Conservation (phyloP, 2,113 vertebrate genomes). For the Nibea coibor region DNA sequence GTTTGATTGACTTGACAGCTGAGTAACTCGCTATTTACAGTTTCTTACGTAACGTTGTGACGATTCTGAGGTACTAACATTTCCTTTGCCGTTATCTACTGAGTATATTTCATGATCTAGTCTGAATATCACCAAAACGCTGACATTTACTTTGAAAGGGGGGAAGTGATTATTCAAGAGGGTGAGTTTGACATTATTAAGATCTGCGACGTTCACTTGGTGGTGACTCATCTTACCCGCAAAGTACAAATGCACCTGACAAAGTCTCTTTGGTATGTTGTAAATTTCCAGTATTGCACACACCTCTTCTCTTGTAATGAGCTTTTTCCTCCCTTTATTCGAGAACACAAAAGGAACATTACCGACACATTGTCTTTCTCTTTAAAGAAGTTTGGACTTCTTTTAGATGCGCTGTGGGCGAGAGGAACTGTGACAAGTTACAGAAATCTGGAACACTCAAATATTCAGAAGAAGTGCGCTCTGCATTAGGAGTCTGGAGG, state of each 20-base stretch:
- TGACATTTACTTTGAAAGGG: not conserved
- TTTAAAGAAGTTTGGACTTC: not conserved
- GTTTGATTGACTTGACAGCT: not conserved
- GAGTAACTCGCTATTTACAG: not conserved
- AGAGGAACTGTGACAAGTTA: not conserved
- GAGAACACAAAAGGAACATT: not conserved
- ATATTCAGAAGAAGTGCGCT: not conserved
- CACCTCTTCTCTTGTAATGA: not conserved
- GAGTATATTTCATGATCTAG: not conserved
- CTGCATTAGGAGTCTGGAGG: not conserved
- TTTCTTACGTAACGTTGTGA: not conserved
- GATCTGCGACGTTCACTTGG: not conserved
- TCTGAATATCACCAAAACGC: not conserved
- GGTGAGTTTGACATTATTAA: not conserved
- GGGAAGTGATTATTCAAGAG: not conserved
- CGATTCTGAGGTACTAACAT: not conserved
- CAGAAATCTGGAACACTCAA: not conserved
- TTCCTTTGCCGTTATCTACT: not conserved
- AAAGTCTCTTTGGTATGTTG: conserved; percentile 11
- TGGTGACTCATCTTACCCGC: conserved; percentile 28
- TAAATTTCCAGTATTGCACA: conserved; percentile 10
- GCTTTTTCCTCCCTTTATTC: not conserved
- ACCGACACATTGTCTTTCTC: not conserved
- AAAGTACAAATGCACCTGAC: conserved; percentile 6
- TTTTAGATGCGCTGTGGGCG: not conserved